Evolutionary conservation across 2,888 invertebrate species (phyloP).

Genomic region (Heliconius hortense): DNA sequence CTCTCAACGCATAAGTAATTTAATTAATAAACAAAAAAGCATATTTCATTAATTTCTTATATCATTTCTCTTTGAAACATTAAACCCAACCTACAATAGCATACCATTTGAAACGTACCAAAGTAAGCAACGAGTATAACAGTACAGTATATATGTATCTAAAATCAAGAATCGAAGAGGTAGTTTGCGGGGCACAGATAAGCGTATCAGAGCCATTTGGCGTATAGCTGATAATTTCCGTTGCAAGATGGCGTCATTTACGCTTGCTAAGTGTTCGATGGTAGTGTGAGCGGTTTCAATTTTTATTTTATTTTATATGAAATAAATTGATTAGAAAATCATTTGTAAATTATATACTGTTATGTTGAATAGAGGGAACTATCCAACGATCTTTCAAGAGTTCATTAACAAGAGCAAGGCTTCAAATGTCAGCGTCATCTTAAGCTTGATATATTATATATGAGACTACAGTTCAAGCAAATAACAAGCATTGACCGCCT

Average conservation of each 20-base stretch:
- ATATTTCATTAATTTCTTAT: background rate
- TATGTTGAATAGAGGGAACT: background rate
- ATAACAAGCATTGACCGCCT: no score
- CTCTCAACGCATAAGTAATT: background rate
- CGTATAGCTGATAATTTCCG: slow-evolving; percentile 50
- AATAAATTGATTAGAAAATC: background rate
- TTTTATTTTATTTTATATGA: background rate
- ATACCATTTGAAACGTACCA: slow-evolving; percentile 11
- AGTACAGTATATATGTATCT: slow-evolving; percentile 27
- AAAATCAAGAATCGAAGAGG: slow-evolving; percentile 40
- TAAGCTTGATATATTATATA: no score
- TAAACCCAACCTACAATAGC: background rate
- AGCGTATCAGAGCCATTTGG: slow-evolving; percentile 45
- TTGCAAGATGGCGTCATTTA: slow-evolving; percentile 47
- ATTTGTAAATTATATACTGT: background rate
- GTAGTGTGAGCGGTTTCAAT: background rate
- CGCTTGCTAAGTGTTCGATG: slow-evolving; percentile 23
- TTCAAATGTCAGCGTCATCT: no score
- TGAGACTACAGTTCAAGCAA: no score
- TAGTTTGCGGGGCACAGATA: slow-evolving; percentile 44
- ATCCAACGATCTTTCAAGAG: background rate
- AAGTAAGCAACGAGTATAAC: slow-evolving; percentile 13
- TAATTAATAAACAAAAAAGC: background rate
- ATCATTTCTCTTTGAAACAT: background rate
- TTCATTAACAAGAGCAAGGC: no score